phyloP scores from a whole-genome alignment of 2,888 invertebrate genomes.

The Limnephilus lunatus region DNA sequence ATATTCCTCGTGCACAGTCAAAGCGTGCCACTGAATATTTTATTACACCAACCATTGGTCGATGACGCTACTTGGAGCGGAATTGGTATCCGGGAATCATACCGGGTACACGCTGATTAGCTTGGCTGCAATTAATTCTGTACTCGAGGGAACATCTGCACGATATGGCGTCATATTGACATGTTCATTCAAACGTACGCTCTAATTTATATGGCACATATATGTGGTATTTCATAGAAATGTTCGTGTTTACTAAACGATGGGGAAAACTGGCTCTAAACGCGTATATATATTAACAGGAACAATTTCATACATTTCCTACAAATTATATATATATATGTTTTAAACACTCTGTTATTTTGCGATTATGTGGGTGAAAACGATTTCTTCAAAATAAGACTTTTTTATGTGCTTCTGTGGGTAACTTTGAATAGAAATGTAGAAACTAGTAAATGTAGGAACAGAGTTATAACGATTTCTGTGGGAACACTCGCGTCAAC shows the following conservation, averaged over 20 bases:
- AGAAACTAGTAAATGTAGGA: too few relatives aligned
- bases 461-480: too few relatives aligned
- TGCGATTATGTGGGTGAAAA: too few relatives aligned
- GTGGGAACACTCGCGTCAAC: too few relatives aligned
- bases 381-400: too few relatives aligned
- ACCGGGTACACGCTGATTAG: background rate
- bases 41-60: background rate
- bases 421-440: too few relatives aligned
- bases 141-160: background rate
- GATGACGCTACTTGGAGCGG: background rate
- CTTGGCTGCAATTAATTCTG: background rate
- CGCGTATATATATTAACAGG: background rate
- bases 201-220: background rate
- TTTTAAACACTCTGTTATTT: too few relatives aligned
- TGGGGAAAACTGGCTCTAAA: background rate
- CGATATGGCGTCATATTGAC: background rate
- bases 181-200: background rate
- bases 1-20: background rate
- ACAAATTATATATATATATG: too few relatives aligned
- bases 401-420: too few relatives aligned
- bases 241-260: background rate
- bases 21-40: background rate
- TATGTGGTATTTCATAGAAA: background rate
- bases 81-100: background rate
- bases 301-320: background rate